phyloP scores from a whole-genome alignment of 2,797 vertebrate genomes.

The Aratinga solstitialis region DNA sequence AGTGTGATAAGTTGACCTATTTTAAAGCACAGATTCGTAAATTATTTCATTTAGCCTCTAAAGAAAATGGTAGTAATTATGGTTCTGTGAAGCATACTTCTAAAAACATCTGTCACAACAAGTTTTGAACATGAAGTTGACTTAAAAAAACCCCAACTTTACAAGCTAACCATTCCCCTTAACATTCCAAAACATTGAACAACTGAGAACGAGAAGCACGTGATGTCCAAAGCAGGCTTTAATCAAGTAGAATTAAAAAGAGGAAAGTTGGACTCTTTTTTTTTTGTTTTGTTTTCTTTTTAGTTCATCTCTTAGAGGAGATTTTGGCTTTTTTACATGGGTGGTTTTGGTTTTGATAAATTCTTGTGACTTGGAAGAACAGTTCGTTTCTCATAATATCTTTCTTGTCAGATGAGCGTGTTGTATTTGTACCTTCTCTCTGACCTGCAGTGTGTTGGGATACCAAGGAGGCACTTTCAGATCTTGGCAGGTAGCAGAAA shows the following conservation, averaged over 20 bases:
- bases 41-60: not conserved
- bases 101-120: not conserved
- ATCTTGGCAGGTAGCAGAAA: not conserved
- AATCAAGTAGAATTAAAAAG: not conserved
- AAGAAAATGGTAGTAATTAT: not conserved
- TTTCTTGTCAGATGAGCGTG: not conserved
- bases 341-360: not conserved
- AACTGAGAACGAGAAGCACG: not conserved
- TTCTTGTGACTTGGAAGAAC: not conserved
- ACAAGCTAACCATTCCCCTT: not conserved
- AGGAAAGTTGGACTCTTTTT: not conserved
- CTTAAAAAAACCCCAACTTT: not conserved
- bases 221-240: not conserved
- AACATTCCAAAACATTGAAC: not conserved
- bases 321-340: not conserved
- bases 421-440: not conserved
- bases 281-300: not conserved
- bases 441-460: not conserved
- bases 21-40: not conserved
- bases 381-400: not conserved
- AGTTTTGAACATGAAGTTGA: not conserved
- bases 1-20: accelerated
- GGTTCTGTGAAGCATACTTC: not conserved
- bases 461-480: not conserved
- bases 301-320: not conserved